Evolutionary conservation across 1,140 invertebrate genomes (phyloP), one percentile per base, ranked within the genome.

Genomic region (Ceratina australensis): DNA sequence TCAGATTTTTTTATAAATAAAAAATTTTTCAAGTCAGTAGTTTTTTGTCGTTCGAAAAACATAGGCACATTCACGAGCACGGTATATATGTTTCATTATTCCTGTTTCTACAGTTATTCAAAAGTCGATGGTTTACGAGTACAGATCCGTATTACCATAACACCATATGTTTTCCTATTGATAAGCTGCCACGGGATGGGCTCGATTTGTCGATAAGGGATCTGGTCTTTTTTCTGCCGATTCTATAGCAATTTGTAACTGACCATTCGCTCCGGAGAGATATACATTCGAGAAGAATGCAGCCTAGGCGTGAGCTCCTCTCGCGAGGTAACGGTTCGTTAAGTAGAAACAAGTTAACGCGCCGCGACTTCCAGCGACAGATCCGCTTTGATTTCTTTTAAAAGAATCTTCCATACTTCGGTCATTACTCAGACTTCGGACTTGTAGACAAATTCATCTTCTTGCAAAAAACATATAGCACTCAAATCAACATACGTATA

Each of bases 271-370:
- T 42, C 24, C 54, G 57, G 10, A 28, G 33, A n/a, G 18, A 56
- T 20, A 26, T 59, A 65, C 72, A 80, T 71, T 57, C 22, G 20
- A 52, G n/a, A 8, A 83, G 72, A 66, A 84, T 84, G 81, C 57
- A 73, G 49, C 24, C 72, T 75, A 77, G 84, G 81, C 86, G 75
- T 61, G 82, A 77, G 79, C 77, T 80, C 69, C 69, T 73, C 69
- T 76, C 79, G 82, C 57, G 64, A 78, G 75, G 85, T 90, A 89
- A 90, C 89, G 89, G 87, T 89, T 81, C 79, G 79, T 87, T 86
- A 84, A 86, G 81, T 84, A 82, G 78, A 80, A 85, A 79, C 86
- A 80, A 82, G 88, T 88, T 89, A 89, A 86, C 87, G 77, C 83
- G 86, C 75, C 78, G 83, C 78, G 85, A 86, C 87, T 88, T 82